Base-by-base conservation (phyloP, 2,797 vertebrate species). In the Enteromius thamalakanensis region DNA sequence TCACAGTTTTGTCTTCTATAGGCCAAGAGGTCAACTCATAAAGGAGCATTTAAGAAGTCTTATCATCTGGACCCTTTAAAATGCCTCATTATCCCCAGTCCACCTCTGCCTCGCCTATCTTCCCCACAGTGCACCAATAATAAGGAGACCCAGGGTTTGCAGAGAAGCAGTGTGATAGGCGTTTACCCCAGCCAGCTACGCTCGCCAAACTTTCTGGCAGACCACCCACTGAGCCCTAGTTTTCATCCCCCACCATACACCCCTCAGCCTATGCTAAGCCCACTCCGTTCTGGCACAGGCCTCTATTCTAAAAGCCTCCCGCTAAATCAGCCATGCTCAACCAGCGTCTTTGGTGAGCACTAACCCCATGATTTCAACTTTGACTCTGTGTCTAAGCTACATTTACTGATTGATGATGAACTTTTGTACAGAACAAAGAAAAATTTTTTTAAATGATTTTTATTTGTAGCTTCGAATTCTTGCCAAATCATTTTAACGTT, bases 241-340 rank as follows among this genome's bases (percentile, higher is more conserved):
- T 89, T 93, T 72, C 90, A 92, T 60, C 87, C 85, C 64, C 92
- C 92, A 0, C 90, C 91, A 0, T 95, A 95, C 82, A 95, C 94
- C 0, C 95, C 95, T 0, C 95, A 94, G 0, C 95, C 94, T 0
- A 95, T 95, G 95, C 91, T 96, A 58, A 95, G 93, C 88, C 94
- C 93, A 2, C 82, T 94, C 5, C 91, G 93, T 1, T 91, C 90
- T 32, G 93, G 94, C 11, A 94, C 93, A 0, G 93, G 94, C 1
- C 91, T 95, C 0, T 95, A 94, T 76, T 95, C 94, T 87, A 94
- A 81, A 87, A 90, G 89, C 0, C 88, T 94, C 75, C 90, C 90
- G 0, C 88, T 90, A 51, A 45, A 45, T 0, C 83, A 90, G 0
- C 23, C 90, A 6, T 86, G 83, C 37, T n/a, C 80, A 0, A 55